Evolutionary conservation across 92 coral and sea anemone species (phyloP).

Genomic region (Epizoanthus fatuus): DNA sequence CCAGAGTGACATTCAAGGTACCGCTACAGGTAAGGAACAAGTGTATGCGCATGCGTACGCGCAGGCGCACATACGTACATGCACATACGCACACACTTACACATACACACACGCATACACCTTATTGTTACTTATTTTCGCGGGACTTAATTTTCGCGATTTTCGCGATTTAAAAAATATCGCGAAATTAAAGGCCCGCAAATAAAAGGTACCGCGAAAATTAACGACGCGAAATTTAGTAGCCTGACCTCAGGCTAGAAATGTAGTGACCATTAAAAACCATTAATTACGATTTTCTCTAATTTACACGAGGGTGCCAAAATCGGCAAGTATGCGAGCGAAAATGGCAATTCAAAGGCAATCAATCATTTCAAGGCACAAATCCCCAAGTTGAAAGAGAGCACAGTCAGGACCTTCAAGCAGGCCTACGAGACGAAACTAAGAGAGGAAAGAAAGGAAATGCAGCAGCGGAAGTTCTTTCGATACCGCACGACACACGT

Average conservation of each 20-base stretch:
- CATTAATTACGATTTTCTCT: too few relatives aligned
- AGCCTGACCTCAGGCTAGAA: too few relatives aligned
- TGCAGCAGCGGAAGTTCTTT: slow-evolving; percentile 8
- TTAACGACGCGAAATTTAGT: too few relatives aligned
- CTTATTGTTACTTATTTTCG: too few relatives aligned
- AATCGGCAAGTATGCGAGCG: slow-evolving; percentile 67
- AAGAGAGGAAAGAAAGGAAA: slow-evolving; percentile 34
- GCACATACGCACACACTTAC: background rate
- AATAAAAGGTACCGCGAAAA: too few relatives aligned
- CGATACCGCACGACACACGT: slow-evolving; percentile 50
- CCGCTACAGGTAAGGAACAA: slow-evolving; percentile 2
- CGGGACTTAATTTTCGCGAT: too few relatives aligned
- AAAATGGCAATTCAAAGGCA: slow-evolving; percentile 59
- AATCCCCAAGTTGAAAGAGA: slow-evolving; percentile 47
- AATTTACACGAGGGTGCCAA: slow-evolving; percentile 21
- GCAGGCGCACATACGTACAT: background rate
- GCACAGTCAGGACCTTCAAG: slow-evolving; percentile 58
- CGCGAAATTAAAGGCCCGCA: too few relatives aligned
- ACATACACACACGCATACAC: background rate
- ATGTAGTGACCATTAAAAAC: too few relatives aligned
- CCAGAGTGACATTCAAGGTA: slow-evolving; percentile 1
- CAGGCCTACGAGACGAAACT: slow-evolving; percentile 34
- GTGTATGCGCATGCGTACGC: too few relatives aligned
- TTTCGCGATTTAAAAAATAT: too few relatives aligned
- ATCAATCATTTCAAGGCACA: slow-evolving; percentile 53